Conservation (phyloP, 2,888 invertebrate genomes). For the Andrena trimmerana region DNA sequence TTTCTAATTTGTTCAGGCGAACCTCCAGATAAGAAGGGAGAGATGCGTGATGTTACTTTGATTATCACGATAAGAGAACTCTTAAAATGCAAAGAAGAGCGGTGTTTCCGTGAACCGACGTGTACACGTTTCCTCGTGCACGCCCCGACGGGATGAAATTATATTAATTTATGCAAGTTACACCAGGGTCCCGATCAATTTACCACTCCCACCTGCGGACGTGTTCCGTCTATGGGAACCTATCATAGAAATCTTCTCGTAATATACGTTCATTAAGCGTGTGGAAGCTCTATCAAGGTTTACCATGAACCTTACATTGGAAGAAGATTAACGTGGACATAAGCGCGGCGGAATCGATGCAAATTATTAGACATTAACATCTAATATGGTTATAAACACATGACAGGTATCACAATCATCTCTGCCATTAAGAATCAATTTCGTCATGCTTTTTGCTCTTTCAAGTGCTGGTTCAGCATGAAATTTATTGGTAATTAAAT, state of each 20-base stretch:
- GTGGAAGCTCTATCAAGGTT: not conserved
- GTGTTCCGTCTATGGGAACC: conserved; percentile 27
- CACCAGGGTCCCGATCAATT: conserved; percentile 24
- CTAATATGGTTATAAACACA: conserved; percentile 18
- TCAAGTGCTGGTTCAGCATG: not conserved
- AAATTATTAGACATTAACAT: conserved; percentile 26
- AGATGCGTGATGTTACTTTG: not conserved
- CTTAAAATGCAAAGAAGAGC: conserved; percentile 9
- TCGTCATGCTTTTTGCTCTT: not conserved
- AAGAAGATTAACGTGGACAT: conserved; percentile 18
- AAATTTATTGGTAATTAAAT: conserved; percentile 7
- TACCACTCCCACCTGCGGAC: conserved; percentile 17
- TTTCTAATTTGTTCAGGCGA: not conserved
- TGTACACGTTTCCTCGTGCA: conserved; percentile 8
- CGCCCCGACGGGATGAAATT: conserved; percentile 28
- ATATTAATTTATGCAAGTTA: conserved; percentile 45
- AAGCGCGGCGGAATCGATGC: conserved; percentile 1
- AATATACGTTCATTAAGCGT: conserved; percentile 21
- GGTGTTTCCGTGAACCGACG: conserved; percentile 14
- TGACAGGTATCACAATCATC: conserved; percentile 1
- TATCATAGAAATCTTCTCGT: conserved; percentile 14
- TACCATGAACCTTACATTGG: conserved; percentile 19
- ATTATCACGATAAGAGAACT: not conserved
- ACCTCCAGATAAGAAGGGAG: not conserved
- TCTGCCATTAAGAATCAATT: conserved; percentile 9